Evolutionary conservation across 2,888 invertebrate genomes (phyloP), one percentile per base, ranked within the genome.

Genomic region (Drosophila histrio): DNA sequence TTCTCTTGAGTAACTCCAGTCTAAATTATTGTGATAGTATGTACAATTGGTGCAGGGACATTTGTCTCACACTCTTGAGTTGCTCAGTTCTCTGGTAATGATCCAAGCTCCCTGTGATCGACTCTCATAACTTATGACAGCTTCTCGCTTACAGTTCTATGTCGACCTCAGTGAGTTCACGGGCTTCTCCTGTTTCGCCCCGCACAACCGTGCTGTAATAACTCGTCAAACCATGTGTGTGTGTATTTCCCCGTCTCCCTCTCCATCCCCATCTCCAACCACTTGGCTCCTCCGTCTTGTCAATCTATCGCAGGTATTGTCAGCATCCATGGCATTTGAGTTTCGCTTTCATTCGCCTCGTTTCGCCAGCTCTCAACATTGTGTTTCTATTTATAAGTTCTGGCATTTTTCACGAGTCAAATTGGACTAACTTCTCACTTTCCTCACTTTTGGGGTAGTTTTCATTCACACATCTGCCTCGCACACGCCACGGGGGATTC

Each of bases 71-170:
- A n/a, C n/a, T n/a, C n/a, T n/a, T n/a, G n/a, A 21, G 30, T 28
- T 19, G n/a, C 19, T 46, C 19, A n/a, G 34, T 24, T 36, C 17
- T 49, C n/a, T n/a, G 65, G 54, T 59, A 65, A 41, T 70, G 68
- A 49, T 54, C 58, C 49, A 73, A 60, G 69, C 70, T 78, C 58
- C 61, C 62, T 19, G 30, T 44, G 77, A 81, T 77, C 74, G 52
- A 58, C 62, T 36, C 67, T 72, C 70, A 77, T 81, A 83, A 79
- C 75, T 88, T 88, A 76, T 78, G 83, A 80, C 89, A 87, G 68
- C 79, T 69, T 71, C 70, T 68, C 60, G 47, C 49, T 64, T 68
- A 47, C 68, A 43, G 21, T 56, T 49, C 22, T 32, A 26, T 32
- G 44, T n/a, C 46, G 26, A 15, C 15, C 43, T 44, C 7, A 28